These are phyloP conservation scores for Entomobrya proxima DNA, from an alignment of 2,888 invertebrate genomes.

Conservation along the genomic window DNA sequence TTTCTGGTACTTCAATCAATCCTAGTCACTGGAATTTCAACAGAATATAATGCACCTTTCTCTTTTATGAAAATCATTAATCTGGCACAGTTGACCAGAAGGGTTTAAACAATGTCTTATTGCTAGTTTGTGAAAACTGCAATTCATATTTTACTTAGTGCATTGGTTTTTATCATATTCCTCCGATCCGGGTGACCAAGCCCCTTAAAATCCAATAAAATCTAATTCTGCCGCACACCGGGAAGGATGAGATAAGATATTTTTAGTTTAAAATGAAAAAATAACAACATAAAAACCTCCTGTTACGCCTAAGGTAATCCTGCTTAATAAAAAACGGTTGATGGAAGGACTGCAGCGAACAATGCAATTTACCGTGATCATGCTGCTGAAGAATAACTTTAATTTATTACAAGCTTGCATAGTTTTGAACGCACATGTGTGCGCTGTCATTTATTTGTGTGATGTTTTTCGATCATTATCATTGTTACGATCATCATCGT, in stretches of 20 bases:
- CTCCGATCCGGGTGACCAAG: slow-evolving; percentile 47
- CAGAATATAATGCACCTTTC: background rate
- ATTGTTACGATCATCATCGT: slow-evolving; percentile 39
- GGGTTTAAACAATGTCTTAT: slow-evolving; percentile 26
- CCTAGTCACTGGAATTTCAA: background rate
- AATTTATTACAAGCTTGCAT: slow-evolving; percentile 26
- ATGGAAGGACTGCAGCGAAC: background rate
- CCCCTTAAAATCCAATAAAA: slow-evolving; percentile 43
- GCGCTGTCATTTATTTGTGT: slow-evolving; percentile 60
- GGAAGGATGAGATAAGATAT: slow-evolving; percentile 51
- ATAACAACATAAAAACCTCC: background rate
- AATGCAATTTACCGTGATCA: background rate
- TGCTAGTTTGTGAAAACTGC: background rate
- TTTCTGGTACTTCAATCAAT: background rate
- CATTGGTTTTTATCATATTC: slow-evolving; percentile 7
- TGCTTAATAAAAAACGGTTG: background rate
- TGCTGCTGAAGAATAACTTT: slow-evolving; percentile 9
- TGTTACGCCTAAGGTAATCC: slow-evolving; percentile 8
- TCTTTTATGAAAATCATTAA: background rate
- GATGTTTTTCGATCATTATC: slow-evolving; percentile 62
- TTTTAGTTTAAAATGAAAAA: slow-evolving; percentile 35
- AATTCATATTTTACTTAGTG: slow-evolving; percentile 10
- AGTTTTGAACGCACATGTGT: slow-evolving; percentile 27
- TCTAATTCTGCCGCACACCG: slow-evolving; percentile 38
- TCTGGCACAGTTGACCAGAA: slow-evolving; percentile 8